These are phyloP conservation scores for Andrena trimmerana DNA, from an alignment of 2,888 invertebrate species.

Conservation along the genomic window DNA sequence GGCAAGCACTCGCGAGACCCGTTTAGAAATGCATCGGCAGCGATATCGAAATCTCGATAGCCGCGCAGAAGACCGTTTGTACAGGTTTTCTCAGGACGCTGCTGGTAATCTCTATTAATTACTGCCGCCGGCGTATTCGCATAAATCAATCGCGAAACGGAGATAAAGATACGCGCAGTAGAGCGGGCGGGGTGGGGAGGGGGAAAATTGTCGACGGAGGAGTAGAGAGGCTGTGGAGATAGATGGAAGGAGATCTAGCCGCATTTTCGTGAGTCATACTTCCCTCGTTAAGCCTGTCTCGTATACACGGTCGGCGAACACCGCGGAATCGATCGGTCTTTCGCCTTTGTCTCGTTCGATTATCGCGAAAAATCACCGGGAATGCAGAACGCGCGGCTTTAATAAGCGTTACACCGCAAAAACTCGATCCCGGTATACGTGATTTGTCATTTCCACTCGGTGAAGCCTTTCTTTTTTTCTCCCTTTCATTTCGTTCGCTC, in stretches of 20 bases:
- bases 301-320: neutral
- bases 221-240: neutral
- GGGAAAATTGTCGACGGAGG: neutral
- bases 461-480: neutral
- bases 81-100: constrained; percentile 41
- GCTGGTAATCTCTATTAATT: constrained; percentile 62
- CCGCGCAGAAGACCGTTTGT: constrained; percentile 30
- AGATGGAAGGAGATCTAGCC: constrained; percentile 30
- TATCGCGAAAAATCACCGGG: constrained; percentile 29
- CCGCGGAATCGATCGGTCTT: constrained; percentile 25
- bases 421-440: neutral
- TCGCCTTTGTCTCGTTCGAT: constrained; percentile 41
- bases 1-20: neutral
- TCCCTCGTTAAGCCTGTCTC: constrained; percentile 38
- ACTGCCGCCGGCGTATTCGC: constrained; percentile 45
- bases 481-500: neutral
- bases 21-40: constrained; percentile 23
- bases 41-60: constrained; percentile 48
- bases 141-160: constrained; percentile 52
- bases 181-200: neutral
- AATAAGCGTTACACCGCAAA: constrained; percentile 32
- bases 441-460: constrained; percentile 38
- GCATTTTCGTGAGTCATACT: constrained; percentile 59
- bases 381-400: constrained; percentile 27
- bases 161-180: constrained; percentile 29